Evolutionary conservation across 92 coral and sea anemone species (phyloP), one percentile per base, ranked within the genome.

Genomic region (Parazoanthus atlanticus): DNA sequence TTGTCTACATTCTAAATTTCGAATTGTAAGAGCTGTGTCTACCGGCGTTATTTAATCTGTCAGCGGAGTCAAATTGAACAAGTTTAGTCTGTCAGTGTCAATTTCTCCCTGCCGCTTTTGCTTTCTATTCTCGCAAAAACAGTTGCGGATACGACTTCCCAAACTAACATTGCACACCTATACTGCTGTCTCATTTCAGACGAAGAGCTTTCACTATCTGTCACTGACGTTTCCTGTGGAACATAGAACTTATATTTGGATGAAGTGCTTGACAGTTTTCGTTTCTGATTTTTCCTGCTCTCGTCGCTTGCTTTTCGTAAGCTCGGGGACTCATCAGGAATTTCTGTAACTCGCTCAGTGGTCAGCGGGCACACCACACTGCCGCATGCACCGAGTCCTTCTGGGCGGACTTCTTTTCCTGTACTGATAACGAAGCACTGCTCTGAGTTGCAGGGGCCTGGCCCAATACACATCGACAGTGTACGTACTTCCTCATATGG

Each of bases 391-490:
- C 96, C 93, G 5, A 95, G 88, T 3, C 98, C 98, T 8, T 95
- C 94, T 3, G 86, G 56, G 6, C 92, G 92, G 32, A 97, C 85
- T 28, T 88, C 93, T 80, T 94, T 94, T 36, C 99, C 99, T 19
- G 99, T 94, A 61, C 95, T 94, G 90, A 95, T 91, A 11, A 95
- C 97, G 85, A 91, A 95, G 71, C 92, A 90, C 83, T 94, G 96
- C 69, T 97, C 99, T 8, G 97, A 94, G 66, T 89, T 92, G 78
- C 97, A 95, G 34, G 98, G 98, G 43, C 98, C 99, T 56, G 97
- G 98, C 41, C 96, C 97, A 46, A 90, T 33, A 40, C 95, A 91
- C 80, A 92, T 56, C 19, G 95, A 89, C 9, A 97, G 92, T 23
- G 95, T 94, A 9, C 99, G 96, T n/a, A 94, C 95, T 82, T 97